phyloP scores from a whole-genome alignment of 1,140 invertebrate genomes.

The Papilio dardanus region DNA sequence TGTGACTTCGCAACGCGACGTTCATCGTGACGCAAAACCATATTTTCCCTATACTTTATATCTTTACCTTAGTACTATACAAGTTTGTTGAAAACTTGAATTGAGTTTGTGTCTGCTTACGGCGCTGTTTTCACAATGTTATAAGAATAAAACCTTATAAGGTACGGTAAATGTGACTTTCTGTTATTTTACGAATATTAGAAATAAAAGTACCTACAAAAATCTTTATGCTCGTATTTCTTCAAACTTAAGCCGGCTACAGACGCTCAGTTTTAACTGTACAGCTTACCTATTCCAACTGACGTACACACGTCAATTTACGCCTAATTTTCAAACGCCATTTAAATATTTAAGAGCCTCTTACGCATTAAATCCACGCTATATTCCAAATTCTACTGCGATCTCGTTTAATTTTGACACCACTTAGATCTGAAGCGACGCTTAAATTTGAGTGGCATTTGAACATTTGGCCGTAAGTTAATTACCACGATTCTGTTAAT shows the following conservation, averaged over 20 bases:
- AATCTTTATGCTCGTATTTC: neutral
- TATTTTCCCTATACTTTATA: conserved; percentile 26
- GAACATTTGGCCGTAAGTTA: too few relatives aligned
- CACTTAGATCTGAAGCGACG: too few relatives aligned
- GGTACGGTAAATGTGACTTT: neutral
- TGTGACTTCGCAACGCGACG: conserved; percentile 8
- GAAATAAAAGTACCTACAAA: neutral
- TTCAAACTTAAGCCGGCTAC: neutral
- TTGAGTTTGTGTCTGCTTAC: conserved; percentile 29
- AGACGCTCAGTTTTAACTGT: too few relatives aligned
- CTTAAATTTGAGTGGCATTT: too few relatives aligned
- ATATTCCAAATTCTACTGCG: too few relatives aligned
- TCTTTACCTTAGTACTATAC: conserved; percentile 31
- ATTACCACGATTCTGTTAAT: too few relatives aligned
- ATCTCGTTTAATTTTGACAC: too few relatives aligned
- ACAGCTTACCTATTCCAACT: too few relatives aligned
- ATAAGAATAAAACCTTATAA: conserved; percentile 13
- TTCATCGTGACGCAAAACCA: conserved; percentile 18
- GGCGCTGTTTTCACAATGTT: neutral
- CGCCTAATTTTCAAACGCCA: too few relatives aligned
- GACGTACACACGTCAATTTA: too few relatives aligned
- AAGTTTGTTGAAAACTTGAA: conserved; percentile 36
- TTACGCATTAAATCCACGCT: too few relatives aligned
- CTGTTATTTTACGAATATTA: neutral
- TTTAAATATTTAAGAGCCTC: too few relatives aligned